These are phyloP conservation scores for Palythoa grandis DNA, from an alignment of 92 coral and sea anemone species.

Conservation along the genomic window DNA sequence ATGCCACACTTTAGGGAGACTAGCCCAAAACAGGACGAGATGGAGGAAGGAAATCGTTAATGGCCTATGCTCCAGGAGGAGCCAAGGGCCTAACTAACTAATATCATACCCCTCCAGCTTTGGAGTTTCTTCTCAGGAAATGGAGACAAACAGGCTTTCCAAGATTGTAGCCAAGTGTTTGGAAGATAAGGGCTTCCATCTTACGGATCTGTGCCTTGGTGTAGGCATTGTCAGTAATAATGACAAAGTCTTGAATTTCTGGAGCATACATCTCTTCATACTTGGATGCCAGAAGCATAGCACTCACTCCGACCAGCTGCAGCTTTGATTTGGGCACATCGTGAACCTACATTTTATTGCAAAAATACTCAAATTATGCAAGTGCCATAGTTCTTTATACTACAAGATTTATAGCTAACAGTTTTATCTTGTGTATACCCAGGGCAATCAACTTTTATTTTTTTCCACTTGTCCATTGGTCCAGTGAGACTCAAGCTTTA, in stretches of 20 bases:
- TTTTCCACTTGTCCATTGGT: too few species aligned
- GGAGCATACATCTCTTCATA: conserved; percentile 99
- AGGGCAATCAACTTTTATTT: too few species aligned
- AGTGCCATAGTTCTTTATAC: too few species aligned
- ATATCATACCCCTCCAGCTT: conserved; percentile 87
- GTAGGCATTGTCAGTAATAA: conserved; percentile 94
- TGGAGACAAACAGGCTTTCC: conserved; percentile 95
- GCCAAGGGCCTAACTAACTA: too few species aligned
- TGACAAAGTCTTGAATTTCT: conserved; percentile 94
- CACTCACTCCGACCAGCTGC: conserved; percentile 93
- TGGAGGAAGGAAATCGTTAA: too few species aligned
- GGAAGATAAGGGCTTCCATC: conserved; percentile 87
- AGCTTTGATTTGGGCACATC: conserved; percentile 67
- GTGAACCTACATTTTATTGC: conserved; percentile 54
- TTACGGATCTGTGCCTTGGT: conserved; percentile 72
- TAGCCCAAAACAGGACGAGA: too few species aligned
- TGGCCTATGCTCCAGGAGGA: too few species aligned
- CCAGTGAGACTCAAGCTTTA: too few species aligned
- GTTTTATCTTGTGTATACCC: too few species aligned
- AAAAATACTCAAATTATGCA: neutral
- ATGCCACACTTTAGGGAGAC: too few species aligned
- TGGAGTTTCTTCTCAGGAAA: conserved; percentile 93
- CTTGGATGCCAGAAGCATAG: conserved; percentile 94
- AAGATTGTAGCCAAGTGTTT: conserved; percentile 69
- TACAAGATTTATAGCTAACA: too few species aligned